Evolutionary conservation across 1,140 invertebrate species (phyloP), one percentile per base, ranked within the genome.

Genomic region (Pararge aegeria): DNA sequence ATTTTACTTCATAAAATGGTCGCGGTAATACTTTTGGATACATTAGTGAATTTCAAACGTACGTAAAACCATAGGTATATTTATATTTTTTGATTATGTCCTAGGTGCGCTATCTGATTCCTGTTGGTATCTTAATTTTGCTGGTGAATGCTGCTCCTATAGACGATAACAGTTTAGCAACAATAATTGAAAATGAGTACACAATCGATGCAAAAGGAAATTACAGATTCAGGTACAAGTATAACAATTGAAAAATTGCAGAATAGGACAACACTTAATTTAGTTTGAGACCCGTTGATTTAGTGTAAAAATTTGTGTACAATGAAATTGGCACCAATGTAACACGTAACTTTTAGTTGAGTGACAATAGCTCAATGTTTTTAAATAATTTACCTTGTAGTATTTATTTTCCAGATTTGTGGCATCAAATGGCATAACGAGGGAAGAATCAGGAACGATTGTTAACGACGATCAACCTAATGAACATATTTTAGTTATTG

Each of bases 171-270:
- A 53, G 29, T 34, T 44, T 57, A 30, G 67, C 65, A n/a, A 54
- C 53, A 51, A 66, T 67, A 34, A 20, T 68, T 40, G 40, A 13
- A 0, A 75, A 78, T 44, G 30, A 66, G 15, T 66, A 68, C 40
- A 19, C 51, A 18, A 76, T 61, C 44, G 59, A 73, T 49, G 73
- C 66, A 19, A 27, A 18, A 21, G 72, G 76, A 16, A 70, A 70
- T 44, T 79, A 79, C 55, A 19, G 66, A 13, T 76, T 74, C 59
- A 66, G 64, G 73, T 76, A 67, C 15, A n/a, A n/a, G n/a, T n/a
- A 34, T 20, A 29, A 13, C 55, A 21, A 21, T 10, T 55, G 12
- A 51, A 15, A 13, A 40, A 12, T 40, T n/a, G n/a, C n/a, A n/a
- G n/a, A n/a, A n/a, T n/a, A n/a, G n/a, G n/a, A n/a, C n/a, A n/a